phyloP scores from a whole-genome alignment of 1,140 invertebrate genomes.

The Ctenoplectra terminalis region DNA sequence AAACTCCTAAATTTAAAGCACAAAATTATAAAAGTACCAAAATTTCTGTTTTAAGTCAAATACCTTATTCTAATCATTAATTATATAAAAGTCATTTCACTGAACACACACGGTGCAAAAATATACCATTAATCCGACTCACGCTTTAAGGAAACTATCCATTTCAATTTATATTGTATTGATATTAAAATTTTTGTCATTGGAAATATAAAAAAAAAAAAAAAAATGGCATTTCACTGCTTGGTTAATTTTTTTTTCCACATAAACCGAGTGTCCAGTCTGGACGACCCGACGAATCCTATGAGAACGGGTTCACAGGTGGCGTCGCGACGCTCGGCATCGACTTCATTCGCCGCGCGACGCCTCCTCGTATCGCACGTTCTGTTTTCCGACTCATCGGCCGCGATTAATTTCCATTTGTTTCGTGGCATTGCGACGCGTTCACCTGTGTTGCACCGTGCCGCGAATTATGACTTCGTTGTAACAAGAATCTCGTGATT shows the following conservation, averaged over 20 bases:
- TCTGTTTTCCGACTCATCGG: background rate
- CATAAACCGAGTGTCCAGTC: background rate
- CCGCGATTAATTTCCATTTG: background rate
- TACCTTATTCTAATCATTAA: no score
- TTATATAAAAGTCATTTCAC: no score
- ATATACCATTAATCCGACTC: no score
- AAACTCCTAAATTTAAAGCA: no score
- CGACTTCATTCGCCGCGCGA: constrained; percentile 68
- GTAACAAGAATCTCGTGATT: constrained; percentile 9
- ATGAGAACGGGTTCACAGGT: constrained; percentile 54
- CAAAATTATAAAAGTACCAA: no score
- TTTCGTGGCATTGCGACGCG: background rate
- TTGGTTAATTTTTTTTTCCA: background rate
- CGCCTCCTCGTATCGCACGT: constrained; percentile 67
- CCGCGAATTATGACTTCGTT: background rate
- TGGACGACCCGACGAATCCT: background rate
- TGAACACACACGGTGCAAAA: no score
- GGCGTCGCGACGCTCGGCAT: constrained; percentile 65
- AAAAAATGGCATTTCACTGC: background rate
- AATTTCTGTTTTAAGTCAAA: no score
- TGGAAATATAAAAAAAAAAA: no score
- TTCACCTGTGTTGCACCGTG: background rate
- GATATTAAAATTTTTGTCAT: no score
- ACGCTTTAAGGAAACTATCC: no score
- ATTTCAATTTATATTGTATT: no score